Base-by-base conservation (phyloP, 2,797 vertebrate genomes). In the Ambastaia sidthimunki region DNA sequence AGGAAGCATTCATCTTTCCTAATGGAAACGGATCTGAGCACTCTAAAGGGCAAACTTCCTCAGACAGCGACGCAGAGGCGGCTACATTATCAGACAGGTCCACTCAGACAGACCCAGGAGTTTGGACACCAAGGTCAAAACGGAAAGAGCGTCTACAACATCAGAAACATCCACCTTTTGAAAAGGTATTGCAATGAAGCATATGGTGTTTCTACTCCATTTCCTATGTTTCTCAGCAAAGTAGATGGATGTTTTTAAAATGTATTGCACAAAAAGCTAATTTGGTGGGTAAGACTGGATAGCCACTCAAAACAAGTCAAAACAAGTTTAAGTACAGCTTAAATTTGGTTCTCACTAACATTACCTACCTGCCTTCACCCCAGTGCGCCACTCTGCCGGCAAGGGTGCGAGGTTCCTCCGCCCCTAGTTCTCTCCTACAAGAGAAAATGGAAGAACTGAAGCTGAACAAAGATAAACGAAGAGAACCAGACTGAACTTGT, bases 401-500 rank as follows among this genome's bases (percentile, higher is more conserved):
- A 3, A 90, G 91, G 74, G 68, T 74, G 41, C 67, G 91, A 19
- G 92, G 91, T 7, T 88, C 91, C 83, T 93, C 94, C 67, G 86
- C 91, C 76, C 89, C 93, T 0, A 86, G 90, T 16, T 88, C 91
- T 34, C 89, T 92, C 83, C 86, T 96, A 70, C 91, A 93, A 73
- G 93, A 93, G 81, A 93, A 94, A 87, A 89, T 95, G 91, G 93
- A 92, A 76, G 89, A 92, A 78, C 85, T 96, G 28, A 92, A 94
- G 21, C 88, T 95, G 70, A 89, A 92, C 89, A 92, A 90, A 90
- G 93, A 94, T 87, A 92, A 93, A 87, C 91, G 91, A 88, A 81
- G 91, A 76, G 93, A 94, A 83, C 93, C 93, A 0, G 93, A 94
- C 90, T 95, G 93, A 89, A 59, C 28, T 60, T 66, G 19, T 25